These are phyloP conservation scores for Malurus cyaneus DNA, from an alignment of 2,113 vertebrate genomes.

Conservation along the genomic window DNA sequence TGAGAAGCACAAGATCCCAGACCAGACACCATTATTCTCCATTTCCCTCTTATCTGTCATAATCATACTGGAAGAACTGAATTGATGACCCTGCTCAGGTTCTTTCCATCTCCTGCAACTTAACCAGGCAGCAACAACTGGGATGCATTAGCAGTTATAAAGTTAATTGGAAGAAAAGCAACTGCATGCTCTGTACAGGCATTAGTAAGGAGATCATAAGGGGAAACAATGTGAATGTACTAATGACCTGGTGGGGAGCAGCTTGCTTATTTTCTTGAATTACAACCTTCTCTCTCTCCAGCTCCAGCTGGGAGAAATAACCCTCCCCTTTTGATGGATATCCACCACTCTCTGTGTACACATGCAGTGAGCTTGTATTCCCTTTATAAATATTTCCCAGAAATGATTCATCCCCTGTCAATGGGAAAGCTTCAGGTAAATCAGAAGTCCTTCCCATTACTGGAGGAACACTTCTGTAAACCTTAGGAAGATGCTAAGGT, in stretches of 20 bases:
- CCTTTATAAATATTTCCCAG: background rate
- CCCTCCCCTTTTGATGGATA: background rate
- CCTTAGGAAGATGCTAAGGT: background rate
- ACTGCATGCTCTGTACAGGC: background rate
- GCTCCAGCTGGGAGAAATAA: background rate
- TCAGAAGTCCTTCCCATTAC: background rate
- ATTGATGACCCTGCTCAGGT: background rate
- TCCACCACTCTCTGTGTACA: background rate
- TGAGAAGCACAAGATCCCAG: background rate
- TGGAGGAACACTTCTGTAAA: background rate
- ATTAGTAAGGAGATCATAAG: background rate
- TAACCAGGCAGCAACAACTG: background rate
- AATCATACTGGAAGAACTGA: background rate
- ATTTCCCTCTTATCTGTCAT: background rate
- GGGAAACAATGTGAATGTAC: background rate
- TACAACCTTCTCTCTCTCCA: background rate
- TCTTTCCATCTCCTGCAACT: background rate
- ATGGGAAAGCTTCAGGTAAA: background rate
- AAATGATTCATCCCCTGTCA: background rate
- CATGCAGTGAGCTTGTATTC: background rate
- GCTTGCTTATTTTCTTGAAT: background rate
- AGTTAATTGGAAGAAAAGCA: constrained; percentile 8
- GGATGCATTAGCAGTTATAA: background rate
- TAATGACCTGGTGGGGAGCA: background rate
- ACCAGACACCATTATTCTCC: background rate